phyloP scores from a whole-genome alignment of 2,113 vertebrate genomes.

The Bos indicus region DNA sequence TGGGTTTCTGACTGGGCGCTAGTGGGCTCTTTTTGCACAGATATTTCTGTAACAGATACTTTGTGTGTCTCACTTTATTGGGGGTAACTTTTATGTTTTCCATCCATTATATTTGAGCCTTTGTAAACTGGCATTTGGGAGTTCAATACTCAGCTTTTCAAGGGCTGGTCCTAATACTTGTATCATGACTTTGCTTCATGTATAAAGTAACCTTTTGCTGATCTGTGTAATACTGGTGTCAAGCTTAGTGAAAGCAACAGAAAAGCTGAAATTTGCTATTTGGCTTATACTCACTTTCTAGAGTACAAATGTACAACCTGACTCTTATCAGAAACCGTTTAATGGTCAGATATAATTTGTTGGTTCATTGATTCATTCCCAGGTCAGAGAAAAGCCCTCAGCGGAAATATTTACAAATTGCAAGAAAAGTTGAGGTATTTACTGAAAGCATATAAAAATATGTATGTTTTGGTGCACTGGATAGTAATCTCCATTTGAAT shows the following conservation, averaged over 20 bases:
- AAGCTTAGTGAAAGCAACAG: neutral
- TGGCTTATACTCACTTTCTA: neutral
- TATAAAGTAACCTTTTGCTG: neutral
- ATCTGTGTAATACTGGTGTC: too few species aligned
- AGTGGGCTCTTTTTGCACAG: neutral
- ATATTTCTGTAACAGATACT: neutral
- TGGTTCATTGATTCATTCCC: neutral
- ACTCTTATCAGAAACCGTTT: neutral
- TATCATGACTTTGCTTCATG: neutral
- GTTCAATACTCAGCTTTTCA: neutral
- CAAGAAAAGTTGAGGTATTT: conserved; percentile 13
- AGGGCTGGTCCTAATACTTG: neutral
- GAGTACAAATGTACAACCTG: neutral
- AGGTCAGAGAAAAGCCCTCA: neutral
- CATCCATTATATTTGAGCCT: neutral
- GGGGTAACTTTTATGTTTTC: neutral
- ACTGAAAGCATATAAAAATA: neutral
- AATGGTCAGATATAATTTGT: neutral
- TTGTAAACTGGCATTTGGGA: neutral
- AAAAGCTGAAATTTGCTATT: neutral
- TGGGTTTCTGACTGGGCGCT: neutral
- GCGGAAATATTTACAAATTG: neutral
- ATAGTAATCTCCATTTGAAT: conserved; percentile 7
- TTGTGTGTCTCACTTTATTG: neutral
- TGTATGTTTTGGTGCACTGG: neutral